Evolutionary conservation across 1,140 invertebrate genomes (phyloP).

Genomic region (Caenorhabditis remanei): DNA sequence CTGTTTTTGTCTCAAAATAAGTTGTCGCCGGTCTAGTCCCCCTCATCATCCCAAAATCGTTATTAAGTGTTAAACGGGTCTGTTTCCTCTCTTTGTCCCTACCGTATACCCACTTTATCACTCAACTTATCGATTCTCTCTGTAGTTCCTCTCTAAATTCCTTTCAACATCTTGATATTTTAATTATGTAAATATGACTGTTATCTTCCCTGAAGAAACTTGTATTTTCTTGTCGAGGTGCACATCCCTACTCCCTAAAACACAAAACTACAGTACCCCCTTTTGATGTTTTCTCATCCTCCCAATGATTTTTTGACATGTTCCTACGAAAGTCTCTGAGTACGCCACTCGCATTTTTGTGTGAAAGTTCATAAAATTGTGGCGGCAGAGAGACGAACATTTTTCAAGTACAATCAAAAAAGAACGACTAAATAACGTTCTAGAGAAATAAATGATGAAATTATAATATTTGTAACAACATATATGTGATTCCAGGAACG

Average conservation of each 20-base stretch:
- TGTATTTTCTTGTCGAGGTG: slow-evolving; percentile 46
- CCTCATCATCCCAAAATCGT: slow-evolving; percentile 45
- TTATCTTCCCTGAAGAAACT: slow-evolving; percentile 11
- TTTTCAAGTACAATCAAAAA: neutral
- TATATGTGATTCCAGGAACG: neutral
- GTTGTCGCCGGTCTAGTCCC: slow-evolving; percentile 46
- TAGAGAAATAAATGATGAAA: slow-evolving; percentile 34
- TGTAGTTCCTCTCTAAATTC: neutral
- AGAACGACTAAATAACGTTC: neutral
- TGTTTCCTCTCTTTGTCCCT: neutral
- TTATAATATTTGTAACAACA: neutral
- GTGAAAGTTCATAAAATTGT: slow-evolving; percentile 45
- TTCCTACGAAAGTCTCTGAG: slow-evolving; percentile 36
- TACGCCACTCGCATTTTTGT: slow-evolving; percentile 45
- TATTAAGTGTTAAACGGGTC: slow-evolving; percentile 45
- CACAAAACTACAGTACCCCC: slow-evolving; percentile 24
- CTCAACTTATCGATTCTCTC: neutral
- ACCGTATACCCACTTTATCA: neutral
- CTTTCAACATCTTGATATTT: slow-evolving; percentile 28
- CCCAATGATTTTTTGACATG: neutral
- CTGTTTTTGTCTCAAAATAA: slow-evolving; percentile 39
- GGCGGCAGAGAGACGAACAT: slow-evolving; percentile 45
- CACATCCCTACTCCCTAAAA: neutral
- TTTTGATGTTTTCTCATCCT: neutral
- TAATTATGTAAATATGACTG: slow-evolving; percentile 55